These are phyloP conservation scores for Epistrophe grossulariae DNA, from an alignment of 2,888 invertebrate species.

Conservation along the genomic window DNA sequence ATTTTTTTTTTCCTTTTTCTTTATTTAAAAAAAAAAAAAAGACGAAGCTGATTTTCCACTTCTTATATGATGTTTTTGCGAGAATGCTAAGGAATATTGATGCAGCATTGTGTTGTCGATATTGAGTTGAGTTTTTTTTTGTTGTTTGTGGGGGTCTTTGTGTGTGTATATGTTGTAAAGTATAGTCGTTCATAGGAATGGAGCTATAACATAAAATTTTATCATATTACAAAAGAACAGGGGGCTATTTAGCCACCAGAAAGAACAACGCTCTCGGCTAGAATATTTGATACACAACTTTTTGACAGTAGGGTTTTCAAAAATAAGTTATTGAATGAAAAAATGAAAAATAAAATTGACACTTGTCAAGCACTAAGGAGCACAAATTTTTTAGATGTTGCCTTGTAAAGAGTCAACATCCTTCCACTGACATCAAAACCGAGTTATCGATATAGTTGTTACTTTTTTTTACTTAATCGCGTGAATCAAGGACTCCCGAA, in stretches of 20 bases:
- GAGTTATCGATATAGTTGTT: too few relatives aligned
- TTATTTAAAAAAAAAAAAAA: slow-evolving; percentile 12
- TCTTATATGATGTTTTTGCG: slow-evolving; percentile 26
- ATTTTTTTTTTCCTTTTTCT: neutral
- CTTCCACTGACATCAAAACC: too few relatives aligned
- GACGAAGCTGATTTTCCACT: slow-evolving; percentile 38
- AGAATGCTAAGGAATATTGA: slow-evolving; percentile 70
- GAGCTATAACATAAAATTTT: slow-evolving; percentile 76
- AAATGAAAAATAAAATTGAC: too few relatives aligned
- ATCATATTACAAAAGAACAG: slow-evolving; percentile 61
- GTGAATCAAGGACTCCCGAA: too few relatives aligned
- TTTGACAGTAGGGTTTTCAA: slow-evolving; percentile 49
- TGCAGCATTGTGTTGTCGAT: slow-evolving; percentile 65
- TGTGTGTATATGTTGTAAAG: slow-evolving; percentile 35
- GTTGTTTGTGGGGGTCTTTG: slow-evolving; percentile 42
- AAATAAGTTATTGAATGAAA: too few relatives aligned
- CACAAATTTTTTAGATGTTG: too few relatives aligned
- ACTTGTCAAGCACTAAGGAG: too few relatives aligned
- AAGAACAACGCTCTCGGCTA: slow-evolving; percentile 52
- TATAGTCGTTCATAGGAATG: slow-evolving; percentile 54
- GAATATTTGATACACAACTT: slow-evolving; percentile 41
- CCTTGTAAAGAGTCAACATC: too few relatives aligned
- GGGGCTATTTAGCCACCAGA: slow-evolving; percentile 44
- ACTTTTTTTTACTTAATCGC: too few relatives aligned
- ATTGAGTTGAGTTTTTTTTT: slow-evolving; percentile 9